Evolutionary conservation across 1,140 invertebrate genomes (phyloP), one percentile per base, ranked within the genome.

Genomic region (Dendrolimus kikuchii): DNA sequence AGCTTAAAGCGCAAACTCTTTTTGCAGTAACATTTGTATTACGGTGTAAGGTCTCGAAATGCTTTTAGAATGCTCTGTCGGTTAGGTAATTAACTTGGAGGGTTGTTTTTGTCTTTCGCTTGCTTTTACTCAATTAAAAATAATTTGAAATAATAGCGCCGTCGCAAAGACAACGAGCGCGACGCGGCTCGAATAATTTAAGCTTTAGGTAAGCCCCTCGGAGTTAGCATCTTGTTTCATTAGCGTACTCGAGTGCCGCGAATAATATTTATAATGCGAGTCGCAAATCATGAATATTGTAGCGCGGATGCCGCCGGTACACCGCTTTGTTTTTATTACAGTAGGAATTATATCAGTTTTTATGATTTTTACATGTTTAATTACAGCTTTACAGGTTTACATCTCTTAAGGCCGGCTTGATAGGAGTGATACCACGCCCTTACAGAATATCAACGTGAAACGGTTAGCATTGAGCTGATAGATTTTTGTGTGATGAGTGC

Each of bases 41-140:
- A 67, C 68, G 68, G 62, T 61, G 64, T 64, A 56, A 58, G 60
- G 61, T 70, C 66, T 65, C 64, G 59, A 67, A 68, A 65, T 74
- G 73, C 71, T 76, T 71, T 73, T 66, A 64, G 65, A 66, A 64
- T 66, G 71, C 64, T 72, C 74, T 77, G 72, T 69, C 64, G 62
- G 60, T 46, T 49, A 57, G 59, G 72, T 77, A 82, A 82, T 79
- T 78, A 81, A 77, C 67, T 68, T 64, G 51, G 58, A 69, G 69
- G 66, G 68, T 61, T 71, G 73, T 73, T 79, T 61, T 75, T 74
- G 68, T 79, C 80, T 78, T 76, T 76, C 70, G 73, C 66, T 75
- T 78, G 77, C 76, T 79, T 80, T 80, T 73, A 74, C 68, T 68
- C 79, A 85, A 85, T 82, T 85, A 85, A 82, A 81, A 85, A 81